These are phyloP conservation scores for Dendrolimus houi DNA, from an alignment of 2,888 invertebrate species.

Conservation along the genomic window DNA sequence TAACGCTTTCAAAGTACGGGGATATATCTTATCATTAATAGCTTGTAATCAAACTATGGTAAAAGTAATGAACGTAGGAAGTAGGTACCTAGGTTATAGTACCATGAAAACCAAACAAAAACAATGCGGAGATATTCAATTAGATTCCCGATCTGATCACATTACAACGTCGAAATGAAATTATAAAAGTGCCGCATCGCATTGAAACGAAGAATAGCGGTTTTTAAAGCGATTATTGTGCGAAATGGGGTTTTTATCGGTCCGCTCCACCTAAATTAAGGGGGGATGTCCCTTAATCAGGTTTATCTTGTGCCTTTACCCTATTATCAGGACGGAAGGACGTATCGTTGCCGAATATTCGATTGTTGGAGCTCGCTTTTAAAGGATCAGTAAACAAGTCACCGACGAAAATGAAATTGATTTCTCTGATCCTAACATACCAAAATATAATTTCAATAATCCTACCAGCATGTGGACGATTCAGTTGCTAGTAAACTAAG, in stretches of 20 bases:
- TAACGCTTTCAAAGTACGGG: too few species aligned
- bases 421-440: too few species aligned
- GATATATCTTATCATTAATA: too few species aligned
- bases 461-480: too few species aligned
- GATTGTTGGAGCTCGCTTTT: constrained; percentile 12
- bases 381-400: not conserved
- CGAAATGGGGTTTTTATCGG: constrained; percentile 19
- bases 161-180: constrained; percentile 5
- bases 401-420: too few species aligned
- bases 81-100: too few species aligned
- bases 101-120: not conserved
- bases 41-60: too few species aligned
- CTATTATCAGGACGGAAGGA: constrained; percentile 1
- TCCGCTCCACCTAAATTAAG: constrained; percentile 20
- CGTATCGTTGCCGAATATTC: constrained; percentile 15
- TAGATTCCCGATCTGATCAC: constrained; percentile 5
- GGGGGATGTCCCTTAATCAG: constrained; percentile 32
- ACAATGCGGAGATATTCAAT: not conserved
- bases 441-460: too few species aligned
- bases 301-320: constrained; percentile 25
- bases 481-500: too few species aligned
- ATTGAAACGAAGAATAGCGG: constrained; percentile 22
- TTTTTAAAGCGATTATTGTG: constrained; percentile 22
- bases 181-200: constrained; percentile 15
- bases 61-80: too few species aligned